These are phyloP conservation scores for Eubasilissa regina DNA, from an alignment of 1,140 invertebrate genomes.

Conservation along the genomic window DNA sequence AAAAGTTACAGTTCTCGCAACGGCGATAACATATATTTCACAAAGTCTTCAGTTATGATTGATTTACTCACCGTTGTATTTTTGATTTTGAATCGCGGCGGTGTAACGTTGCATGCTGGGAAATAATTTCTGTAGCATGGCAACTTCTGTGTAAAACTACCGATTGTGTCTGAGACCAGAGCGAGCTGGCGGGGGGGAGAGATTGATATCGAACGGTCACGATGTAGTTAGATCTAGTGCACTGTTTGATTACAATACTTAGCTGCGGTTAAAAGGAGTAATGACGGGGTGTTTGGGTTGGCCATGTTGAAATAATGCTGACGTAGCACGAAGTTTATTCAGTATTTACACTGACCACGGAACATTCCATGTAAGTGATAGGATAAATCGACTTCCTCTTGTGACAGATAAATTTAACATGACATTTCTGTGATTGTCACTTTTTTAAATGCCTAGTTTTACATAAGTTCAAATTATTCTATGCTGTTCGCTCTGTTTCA, in stretches of 20 bases:
- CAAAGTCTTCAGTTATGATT: conserved; percentile 19
- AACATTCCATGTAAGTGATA: too few species aligned
- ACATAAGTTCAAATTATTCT: too few species aligned
- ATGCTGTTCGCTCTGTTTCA: too few species aligned
- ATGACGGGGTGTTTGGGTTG: too few species aligned
- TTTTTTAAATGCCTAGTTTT: too few species aligned
- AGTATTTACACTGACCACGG: too few species aligned
- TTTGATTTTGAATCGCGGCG: neutral
- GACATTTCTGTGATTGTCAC: too few species aligned
- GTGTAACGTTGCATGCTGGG: conserved; percentile 7
- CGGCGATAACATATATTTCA: conserved; percentile 27
- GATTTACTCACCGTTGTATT: neutral
- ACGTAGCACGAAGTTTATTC: neutral
- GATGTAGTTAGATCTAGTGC: conserved; percentile 8
- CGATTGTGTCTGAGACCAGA: neutral
- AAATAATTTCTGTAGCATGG: neutral
- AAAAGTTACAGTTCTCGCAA: conserved; percentile 20
- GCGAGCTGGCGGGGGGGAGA: neutral
- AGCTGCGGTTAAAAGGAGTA: neutral
- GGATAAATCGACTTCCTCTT: too few species aligned
- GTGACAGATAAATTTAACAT: too few species aligned
- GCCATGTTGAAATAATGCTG: neutral
- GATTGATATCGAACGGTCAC: conserved; percentile 15
- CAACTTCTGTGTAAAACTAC: conserved; percentile 2
- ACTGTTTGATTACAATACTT: conserved; percentile 12